Conservation (phyloP, 2,797 vertebrate species). For the Cossypha dichroa region DNA sequence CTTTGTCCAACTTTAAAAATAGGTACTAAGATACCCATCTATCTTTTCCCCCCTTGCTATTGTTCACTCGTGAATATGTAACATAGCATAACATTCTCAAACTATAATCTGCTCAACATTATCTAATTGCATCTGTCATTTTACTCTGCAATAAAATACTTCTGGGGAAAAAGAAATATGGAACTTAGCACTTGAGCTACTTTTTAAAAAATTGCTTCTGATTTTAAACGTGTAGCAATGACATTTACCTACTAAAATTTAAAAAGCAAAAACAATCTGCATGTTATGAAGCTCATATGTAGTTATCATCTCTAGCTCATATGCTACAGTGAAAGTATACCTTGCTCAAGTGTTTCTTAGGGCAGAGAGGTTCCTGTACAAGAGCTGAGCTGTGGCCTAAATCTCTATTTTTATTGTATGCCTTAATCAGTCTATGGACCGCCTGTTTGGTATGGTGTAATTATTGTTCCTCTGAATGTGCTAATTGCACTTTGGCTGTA, state of each 20-base stretch:
- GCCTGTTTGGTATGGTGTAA: conserved; percentile 64
- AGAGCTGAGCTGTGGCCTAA: not conserved
- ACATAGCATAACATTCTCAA: conserved; percentile 43
- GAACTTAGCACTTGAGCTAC: conserved; percentile 45
- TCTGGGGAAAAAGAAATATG: conserved; percentile 50
- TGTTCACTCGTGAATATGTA: conserved; percentile 60
- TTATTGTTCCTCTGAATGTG: conserved; percentile 64
- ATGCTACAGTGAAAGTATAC: not conserved
- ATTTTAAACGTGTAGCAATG: conserved; percentile 53
- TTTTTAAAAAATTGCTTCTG: conserved; percentile 46
- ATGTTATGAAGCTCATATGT: conserved; percentile 29
- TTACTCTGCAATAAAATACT: conserved; percentile 59
- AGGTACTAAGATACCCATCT: not conserved
- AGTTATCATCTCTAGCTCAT: conserved; percentile 3
- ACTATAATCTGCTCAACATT: conserved; percentile 57
- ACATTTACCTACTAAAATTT: conserved; percentile 57
- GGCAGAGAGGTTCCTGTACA: not conserved
- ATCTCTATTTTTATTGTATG: not conserved
- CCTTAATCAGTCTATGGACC: conserved; percentile 29
- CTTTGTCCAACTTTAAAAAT: conserved; percentile 43
- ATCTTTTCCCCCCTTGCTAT: not conserved
- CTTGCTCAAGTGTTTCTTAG: not conserved
- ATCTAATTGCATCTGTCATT: conserved; percentile 68
- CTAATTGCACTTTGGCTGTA: conserved; percentile 71
- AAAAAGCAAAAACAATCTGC: conserved; percentile 58